Percentiles rank a stretch among this genome's conserved stretches.
phyloP scores from a whole-genome alignment of 2,113 vertebrate species.

The Colaptes auratus region DNA sequence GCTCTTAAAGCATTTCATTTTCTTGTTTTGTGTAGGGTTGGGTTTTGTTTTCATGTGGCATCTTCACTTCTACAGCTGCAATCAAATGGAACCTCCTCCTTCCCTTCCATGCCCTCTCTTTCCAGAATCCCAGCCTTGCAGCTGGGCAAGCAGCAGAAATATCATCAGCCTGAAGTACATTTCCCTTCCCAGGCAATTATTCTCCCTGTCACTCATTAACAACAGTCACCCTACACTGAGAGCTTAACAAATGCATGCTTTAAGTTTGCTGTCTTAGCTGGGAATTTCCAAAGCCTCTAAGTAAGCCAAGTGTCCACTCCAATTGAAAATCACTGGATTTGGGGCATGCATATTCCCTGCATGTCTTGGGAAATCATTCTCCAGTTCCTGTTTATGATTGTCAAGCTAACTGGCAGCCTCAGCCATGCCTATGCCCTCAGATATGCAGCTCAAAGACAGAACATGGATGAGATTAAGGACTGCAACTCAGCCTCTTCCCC shows the following conservation, averaged over 20 bases:
- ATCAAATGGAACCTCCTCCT: not conserved
- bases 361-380: not conserved
- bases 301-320: not conserved
- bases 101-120: not conserved
- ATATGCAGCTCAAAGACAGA: not conserved
- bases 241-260: not conserved
- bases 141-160: constrained; percentile 10
- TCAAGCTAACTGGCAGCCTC: not conserved
- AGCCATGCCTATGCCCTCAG: not conserved
- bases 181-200: constrained; percentile 2
- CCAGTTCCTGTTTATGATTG: not conserved
- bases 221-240: not conserved
- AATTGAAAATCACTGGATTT: not conserved
- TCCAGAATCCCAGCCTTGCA: not conserved
- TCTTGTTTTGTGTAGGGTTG: not conserved
- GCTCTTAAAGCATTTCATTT: not conserved
- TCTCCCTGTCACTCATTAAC: not conserved
- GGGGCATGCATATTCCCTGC: not conserved
- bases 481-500: not conserved
- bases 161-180: not conserved
- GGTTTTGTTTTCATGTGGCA: not conserved
- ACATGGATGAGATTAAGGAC: not conserved
- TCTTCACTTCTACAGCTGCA: not conserved
- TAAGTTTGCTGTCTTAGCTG: not conserved
- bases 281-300: not conserved